phyloP scores from a whole-genome alignment of 2,113 vertebrate genomes.

The Ictalurus furcatus region DNA sequence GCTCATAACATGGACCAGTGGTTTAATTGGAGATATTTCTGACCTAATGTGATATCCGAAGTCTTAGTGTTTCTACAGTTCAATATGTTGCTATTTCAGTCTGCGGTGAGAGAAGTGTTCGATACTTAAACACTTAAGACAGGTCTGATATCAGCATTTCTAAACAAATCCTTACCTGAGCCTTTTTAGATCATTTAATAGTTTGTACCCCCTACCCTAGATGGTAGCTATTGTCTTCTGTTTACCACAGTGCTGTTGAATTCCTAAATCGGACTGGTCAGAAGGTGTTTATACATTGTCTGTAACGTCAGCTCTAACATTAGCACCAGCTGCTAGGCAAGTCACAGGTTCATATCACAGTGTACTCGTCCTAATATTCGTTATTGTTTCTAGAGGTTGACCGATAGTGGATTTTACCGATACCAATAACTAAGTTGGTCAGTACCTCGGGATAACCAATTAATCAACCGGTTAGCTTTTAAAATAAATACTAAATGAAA shows the following conservation, averaged over 20 bases:
- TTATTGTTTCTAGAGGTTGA: not conserved
- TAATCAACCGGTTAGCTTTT: too few species aligned
- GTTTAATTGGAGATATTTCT: constrained; percentile 37
- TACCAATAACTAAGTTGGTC: too few species aligned
- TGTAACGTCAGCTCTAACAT: not conserved
- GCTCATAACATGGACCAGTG: not conserved
- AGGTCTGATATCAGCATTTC: not conserved
- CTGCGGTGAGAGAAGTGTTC: not conserved
- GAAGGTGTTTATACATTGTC: not conserved
- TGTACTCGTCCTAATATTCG: not conserved
- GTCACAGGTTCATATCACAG: not conserved
- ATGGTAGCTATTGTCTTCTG: not conserved
- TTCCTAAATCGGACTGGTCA: not conserved
- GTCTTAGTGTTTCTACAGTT: not conserved
- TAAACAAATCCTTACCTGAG: not conserved
- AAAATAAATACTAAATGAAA: too few species aligned
- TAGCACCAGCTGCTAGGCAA: not conserved
- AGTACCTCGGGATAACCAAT: too few species aligned
- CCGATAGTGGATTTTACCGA: too few species aligned
- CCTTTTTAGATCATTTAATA: not conserved
- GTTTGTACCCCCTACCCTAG: not conserved
- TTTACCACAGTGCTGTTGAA: not conserved
- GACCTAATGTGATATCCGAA: not conserved
- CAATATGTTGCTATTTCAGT: constrained; percentile 32
- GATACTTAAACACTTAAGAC: constrained; percentile 14